A percentile compares a stretch with the other conserved stretches of the same genome.
Conservation (phyloP, 2,797 vertebrate species). For the Galaxias olidus region DNA sequence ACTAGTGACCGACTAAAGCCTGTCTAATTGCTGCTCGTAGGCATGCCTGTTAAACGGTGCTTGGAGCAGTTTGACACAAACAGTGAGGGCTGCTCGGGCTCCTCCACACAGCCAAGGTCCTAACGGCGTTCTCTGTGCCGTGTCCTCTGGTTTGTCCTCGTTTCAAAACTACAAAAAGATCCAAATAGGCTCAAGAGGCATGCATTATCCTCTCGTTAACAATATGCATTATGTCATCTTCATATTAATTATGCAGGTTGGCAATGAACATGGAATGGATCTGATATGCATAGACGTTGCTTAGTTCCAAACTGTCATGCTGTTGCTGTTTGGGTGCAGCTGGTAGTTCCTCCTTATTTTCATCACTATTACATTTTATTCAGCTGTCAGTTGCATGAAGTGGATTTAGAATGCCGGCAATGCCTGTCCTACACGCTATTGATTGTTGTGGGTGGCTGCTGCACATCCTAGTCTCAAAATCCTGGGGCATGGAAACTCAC, state of each 20-base stretch:
- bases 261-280: too few species aligned
- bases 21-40: constrained; percentile 1
- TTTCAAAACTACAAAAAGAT: background rate
- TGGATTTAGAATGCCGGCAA: constrained; percentile 15
- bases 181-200: too few species aligned
- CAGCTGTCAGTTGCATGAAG: constrained; percentile 25
- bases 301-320: too few species aligned
- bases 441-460: constrained; percentile 27
- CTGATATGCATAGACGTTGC: too few species aligned
- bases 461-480: constrained; percentile 11
- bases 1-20: constrained; percentile 2
- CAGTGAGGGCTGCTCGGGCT: background rate
- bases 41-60: background rate
- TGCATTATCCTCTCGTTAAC: constrained; percentile 3
- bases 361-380: background rate
- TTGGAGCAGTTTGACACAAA: background rate
- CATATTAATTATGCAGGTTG: constrained; percentile 19
- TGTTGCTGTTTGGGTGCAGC: too few species aligned
- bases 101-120: background rate
- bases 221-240: constrained; percentile 26
- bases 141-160: background rate
- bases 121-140: too few species aligned
- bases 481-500: constrained; percentile 17
- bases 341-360: too few species aligned
- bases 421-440: constrained; percentile 32